Conservation (phyloP, 2,888 invertebrate species). For the Tipula lateralis region DNA sequence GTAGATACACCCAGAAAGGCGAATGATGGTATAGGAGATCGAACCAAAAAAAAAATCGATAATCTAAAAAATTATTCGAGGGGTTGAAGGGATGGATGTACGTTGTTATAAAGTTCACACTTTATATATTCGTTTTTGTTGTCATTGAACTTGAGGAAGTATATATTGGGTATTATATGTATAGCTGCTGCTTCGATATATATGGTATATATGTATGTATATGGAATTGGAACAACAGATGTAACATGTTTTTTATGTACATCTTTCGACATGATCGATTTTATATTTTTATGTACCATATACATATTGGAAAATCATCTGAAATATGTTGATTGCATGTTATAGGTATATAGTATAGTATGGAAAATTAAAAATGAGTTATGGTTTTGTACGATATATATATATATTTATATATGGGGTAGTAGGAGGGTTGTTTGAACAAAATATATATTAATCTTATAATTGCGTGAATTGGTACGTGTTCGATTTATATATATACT, state of each 20-base stretch:
- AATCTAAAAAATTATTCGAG: neutral
- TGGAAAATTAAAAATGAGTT: slow-evolving; percentile 11
- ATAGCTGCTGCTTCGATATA: neutral
- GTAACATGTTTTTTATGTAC: neutral
- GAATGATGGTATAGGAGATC: neutral
- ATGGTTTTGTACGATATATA: neutral
- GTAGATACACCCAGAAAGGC: neutral
- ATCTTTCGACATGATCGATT: neutral
- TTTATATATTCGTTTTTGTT: neutral
- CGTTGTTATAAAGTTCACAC: neutral
- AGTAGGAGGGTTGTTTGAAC: neutral
- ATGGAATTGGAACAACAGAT: slow-evolving; percentile 9
- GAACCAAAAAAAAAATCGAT: neutral
- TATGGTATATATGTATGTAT: no score
- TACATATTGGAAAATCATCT: neutral
- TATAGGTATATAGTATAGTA: no score
- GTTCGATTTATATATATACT: neutral
- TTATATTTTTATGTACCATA: neutral
- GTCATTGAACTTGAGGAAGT: neutral
- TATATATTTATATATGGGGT: neutral
- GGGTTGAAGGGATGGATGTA: neutral
- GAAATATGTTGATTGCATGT: slow-evolving; percentile 1
- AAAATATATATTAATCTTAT: neutral
- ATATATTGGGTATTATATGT: neutral
- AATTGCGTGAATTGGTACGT: neutral